Conservation (phyloP, 2,113 vertebrate species). For the Prochilodus magdalenae region DNA sequence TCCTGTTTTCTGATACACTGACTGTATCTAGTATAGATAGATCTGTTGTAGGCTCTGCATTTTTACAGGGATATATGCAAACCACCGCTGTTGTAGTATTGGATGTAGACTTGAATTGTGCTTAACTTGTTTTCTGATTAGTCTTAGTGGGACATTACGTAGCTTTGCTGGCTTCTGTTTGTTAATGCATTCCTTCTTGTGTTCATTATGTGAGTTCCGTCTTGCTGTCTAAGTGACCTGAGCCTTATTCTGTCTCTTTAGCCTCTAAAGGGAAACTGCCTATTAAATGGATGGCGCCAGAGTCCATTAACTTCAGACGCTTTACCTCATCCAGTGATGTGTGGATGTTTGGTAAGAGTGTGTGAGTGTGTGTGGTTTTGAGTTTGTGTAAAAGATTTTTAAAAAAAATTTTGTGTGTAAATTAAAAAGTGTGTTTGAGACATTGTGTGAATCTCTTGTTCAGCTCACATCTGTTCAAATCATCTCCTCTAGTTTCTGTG, state of each 20-base stretch:
- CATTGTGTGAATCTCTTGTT: neutral
- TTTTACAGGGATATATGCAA: no score
- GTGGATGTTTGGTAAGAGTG: constrained; percentile 97
- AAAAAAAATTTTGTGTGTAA: no score
- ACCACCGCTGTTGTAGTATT: no score
- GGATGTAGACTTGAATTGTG: neutral
- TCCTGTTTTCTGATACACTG: no score
- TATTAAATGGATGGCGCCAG: constrained; percentile 99
- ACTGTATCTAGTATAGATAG: no score
- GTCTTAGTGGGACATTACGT: neutral
- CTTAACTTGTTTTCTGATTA: no score
- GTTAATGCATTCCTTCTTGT: neutral
- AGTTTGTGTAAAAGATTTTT: constrained; percentile 7
- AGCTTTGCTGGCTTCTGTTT: neutral
- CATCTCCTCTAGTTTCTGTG: neutral
- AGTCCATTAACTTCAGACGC: constrained; percentile 98
- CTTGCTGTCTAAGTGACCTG: neutral
- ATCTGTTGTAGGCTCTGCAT: no score
- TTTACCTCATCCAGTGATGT: constrained; percentile 99
- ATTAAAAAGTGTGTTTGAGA: no score
- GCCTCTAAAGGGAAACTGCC: constrained; percentile 99
- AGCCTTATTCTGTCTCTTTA: constrained; percentile 54
- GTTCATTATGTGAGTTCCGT: neutral
- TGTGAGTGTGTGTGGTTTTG: constrained; percentile 53
- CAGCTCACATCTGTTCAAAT: neutral